These are phyloP conservation scores for Leucophenga varia DNA, from an alignment of 1,140 invertebrate genomes.

Conservation along the genomic window DNA sequence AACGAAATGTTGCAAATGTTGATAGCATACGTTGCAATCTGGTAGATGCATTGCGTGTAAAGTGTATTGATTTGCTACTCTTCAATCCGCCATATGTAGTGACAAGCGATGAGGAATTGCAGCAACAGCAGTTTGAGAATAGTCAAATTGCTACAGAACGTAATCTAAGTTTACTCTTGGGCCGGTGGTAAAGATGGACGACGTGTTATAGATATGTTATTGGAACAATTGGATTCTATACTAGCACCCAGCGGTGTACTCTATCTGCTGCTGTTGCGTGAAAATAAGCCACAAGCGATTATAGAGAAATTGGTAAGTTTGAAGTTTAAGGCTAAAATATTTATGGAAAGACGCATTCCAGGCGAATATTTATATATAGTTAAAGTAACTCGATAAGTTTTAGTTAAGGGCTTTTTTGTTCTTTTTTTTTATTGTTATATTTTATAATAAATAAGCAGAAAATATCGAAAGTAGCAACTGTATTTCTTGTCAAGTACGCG, in stretches of 20 bases:
- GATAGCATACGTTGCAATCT: conserved; percentile 73
- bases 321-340: conserved; percentile 63
- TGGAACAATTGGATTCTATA: conserved; percentile 67
- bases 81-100: conserved; percentile 99
- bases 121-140: conserved; percentile 5
- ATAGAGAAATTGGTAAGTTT: conserved; percentile 61
- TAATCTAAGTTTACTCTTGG: conserved; percentile 72
- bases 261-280: conserved; percentile 82
- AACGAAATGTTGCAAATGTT: conserved; percentile 65
- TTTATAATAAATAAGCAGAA: no score
- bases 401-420: no score
- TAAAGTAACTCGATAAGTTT: conserved; percentile 57
- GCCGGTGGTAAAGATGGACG: conserved; percentile 81
- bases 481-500: no score
- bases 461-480: no score
- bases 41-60: conserved; percentile 56
- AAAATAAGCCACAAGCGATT: conserved; percentile 82
- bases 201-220: conserved; percentile 76
- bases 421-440: no score
- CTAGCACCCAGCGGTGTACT: conserved; percentile 73
- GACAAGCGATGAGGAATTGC: conserved; percentile 66
- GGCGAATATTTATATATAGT: conserved; percentile 59
- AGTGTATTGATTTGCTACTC: conserved; percentile 79
- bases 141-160: conserved; percentile 17
- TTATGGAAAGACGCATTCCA: conserved; percentile 67